Evolutionary conservation across 2,113 vertebrate genomes (phyloP).

Genomic region (Thalassoma bifasciatum): DNA sequence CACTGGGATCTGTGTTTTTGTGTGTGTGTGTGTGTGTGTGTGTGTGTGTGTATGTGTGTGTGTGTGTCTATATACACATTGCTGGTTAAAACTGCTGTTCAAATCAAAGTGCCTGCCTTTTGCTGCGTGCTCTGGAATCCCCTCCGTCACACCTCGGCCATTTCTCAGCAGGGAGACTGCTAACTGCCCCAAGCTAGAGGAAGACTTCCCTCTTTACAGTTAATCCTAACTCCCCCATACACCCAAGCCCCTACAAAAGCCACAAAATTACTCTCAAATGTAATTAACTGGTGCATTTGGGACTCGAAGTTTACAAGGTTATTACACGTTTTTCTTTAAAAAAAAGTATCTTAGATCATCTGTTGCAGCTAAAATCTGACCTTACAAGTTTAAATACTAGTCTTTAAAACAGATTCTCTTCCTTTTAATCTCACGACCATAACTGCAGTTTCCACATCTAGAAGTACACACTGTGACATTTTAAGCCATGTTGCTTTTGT

Average conservation of each 20-base stretch:
- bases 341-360: neutral
- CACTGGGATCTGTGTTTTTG: slow-evolving; percentile 48
- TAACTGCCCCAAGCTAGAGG: slow-evolving; percentile 48
- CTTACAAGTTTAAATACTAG: neutral
- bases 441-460: neutral
- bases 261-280: slow-evolving; percentile 22
- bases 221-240: slow-evolving; percentile 59
- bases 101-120: slow-evolving; percentile 80
- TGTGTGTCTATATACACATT: slow-evolving; percentile 27
- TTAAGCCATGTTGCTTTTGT: too few species aligned
- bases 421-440: neutral
- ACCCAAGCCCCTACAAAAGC: neutral
- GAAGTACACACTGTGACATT: too few species aligned
- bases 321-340: neutral
- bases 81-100: slow-evolving; percentile 64
- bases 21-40: slow-evolving; percentile 15
- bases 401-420: neutral
- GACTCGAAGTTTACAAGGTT: slow-evolving; percentile 23
- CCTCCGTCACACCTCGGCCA: slow-evolving; percentile 71
- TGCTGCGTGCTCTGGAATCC: slow-evolving; percentile 77
- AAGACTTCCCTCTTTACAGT: slow-evolving; percentile 64
- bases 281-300: slow-evolving; percentile 21
- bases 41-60: slow-evolving; percentile 24
- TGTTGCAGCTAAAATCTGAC: neutral
- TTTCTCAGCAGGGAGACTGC: slow-evolving; percentile 60